These are phyloP conservation scores for Polymixis flavicincta DNA, from an alignment of 2,888 invertebrate species.

Conservation along the genomic window DNA sequence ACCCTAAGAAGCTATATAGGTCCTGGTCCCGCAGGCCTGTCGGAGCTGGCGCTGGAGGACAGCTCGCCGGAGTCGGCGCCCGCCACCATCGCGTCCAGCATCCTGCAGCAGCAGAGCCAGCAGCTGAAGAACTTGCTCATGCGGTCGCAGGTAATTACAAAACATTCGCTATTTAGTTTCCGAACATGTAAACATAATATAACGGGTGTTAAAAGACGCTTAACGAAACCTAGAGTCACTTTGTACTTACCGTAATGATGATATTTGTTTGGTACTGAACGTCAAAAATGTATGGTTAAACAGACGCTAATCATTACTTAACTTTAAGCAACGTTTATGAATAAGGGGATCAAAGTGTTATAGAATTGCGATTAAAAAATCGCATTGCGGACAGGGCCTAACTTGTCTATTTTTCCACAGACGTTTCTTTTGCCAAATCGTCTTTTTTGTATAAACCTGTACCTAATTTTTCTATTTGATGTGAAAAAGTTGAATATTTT, in stretches of 20 bases:
- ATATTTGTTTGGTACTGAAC: background rate
- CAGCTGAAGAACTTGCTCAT: slow-evolving; percentile 88
- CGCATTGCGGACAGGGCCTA: too few relatives aligned
- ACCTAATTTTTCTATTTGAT: too few relatives aligned
- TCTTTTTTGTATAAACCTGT: background rate
- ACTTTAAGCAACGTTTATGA: too few relatives aligned
- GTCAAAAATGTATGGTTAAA: too few relatives aligned
- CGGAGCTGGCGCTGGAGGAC: slow-evolving; percentile 76
- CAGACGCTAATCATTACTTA: too few relatives aligned
- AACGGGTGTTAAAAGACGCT: background rate
- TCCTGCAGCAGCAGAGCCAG: slow-evolving; percentile 88
- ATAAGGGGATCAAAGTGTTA: too few relatives aligned
- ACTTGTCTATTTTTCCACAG: too few relatives aligned
- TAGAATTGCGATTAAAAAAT: too few relatives aligned
- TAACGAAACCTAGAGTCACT: background rate
- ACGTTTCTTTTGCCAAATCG: too few relatives aligned
- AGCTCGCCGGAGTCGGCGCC: slow-evolving; percentile 68
- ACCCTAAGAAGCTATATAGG: background rate
- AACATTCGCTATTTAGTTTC: background rate
- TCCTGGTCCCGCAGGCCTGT: slow-evolving; percentile 67
- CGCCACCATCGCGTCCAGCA: slow-evolving; percentile 77
- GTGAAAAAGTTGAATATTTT: slow-evolving; percentile 9
- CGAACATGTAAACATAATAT: background rate
- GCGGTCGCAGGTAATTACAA: slow-evolving; percentile 81
- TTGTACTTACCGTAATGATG: background rate